A percentile compares a stretch with the other conserved stretches of the same genome.
These are phyloP conservation scores for Acridotheres tristis DNA, from an alignment of 2,797 vertebrate genomes.

Conservation along the genomic window DNA sequence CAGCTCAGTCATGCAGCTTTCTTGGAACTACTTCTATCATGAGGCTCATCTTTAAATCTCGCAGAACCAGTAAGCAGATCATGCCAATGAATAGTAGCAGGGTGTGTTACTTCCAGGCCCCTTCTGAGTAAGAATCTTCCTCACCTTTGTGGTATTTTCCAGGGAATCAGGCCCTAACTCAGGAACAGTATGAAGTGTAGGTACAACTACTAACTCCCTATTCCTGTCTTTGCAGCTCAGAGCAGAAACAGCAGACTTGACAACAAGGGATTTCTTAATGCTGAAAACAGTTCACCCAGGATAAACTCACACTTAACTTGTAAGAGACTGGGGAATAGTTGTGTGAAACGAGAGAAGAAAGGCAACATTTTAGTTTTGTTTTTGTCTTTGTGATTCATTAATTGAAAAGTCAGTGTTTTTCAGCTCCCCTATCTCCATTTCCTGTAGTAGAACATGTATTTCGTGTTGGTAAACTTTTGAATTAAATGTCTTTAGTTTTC, in stretches of 20 bases:
- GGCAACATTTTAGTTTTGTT: neutral
- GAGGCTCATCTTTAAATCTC: conserved; percentile 18
- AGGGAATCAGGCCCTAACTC: neutral
- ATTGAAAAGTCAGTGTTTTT: neutral
- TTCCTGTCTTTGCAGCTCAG: neutral
- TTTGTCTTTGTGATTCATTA: neutral
- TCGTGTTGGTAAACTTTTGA: neutral
- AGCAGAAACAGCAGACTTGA: neutral
- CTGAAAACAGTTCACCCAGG: neutral
- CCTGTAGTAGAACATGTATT: neutral
- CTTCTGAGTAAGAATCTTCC: neutral
- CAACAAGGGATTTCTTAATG: neutral
- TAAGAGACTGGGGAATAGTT: neutral
- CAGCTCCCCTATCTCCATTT: neutral
- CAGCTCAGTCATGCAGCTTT: neutral
- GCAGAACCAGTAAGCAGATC: neutral
- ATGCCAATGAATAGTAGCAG: neutral
- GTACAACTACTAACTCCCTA: neutral
- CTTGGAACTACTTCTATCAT: neutral
- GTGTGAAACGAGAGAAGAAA: neutral
- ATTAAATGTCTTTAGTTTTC: neutral
- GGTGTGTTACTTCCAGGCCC: neutral
- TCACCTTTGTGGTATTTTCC: neutral
- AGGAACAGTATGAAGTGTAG: neutral
- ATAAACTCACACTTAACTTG: neutral